Base-by-base conservation (phyloP, 2,113 vertebrate genomes). In the Nothoprocta perdicaria region DNA sequence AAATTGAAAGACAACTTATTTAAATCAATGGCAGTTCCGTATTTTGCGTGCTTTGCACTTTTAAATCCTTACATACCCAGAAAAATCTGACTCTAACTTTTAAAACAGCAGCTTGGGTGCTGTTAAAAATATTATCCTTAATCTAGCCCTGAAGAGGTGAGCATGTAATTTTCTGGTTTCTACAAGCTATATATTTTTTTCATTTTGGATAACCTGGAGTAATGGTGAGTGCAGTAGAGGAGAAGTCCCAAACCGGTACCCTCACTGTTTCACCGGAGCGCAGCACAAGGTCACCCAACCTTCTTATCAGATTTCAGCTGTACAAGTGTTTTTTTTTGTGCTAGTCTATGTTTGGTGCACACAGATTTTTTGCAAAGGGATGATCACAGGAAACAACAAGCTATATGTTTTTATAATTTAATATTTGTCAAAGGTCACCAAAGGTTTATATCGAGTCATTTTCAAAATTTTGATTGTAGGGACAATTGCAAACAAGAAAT, bases 191-290 rank as follows among this genome's bases (percentile, higher is more conserved):
- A 8, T 9, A 35, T 93, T 74, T 86, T 93, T 74, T 86, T 53
- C 0, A n/a, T 73, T 81, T 93, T 79, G 79, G 27, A 52, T 82
- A 35, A 63, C 14, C 14, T 80, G 58, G 38, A 60, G 18, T 76
- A 63, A 29, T 86, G 71, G 45, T 84, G 53, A 73, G 53, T 75
- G 29, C 81, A 45, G 35, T 86, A 33, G 48, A 86, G 72, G 72
- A 71, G 90, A 67, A 89, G 79, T 84, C 72, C 58, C 45, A 82
- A 53, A 31, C 73, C 73, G 5, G 33, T 82, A 63, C 50, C n/a
- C 80, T 88, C 76, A 57, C 79, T 73, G 63, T 87, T 93, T 82
- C 45, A 63, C 77, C 58, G 73, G 74, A 82, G 71, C 93, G 67
- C 83, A 88, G 58, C 46, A 79, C 74, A 84, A 94, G 77, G 66